phyloP scores from a whole-genome alignment of 2,888 invertebrate species.

The Cacoxenus indagator region DNA sequence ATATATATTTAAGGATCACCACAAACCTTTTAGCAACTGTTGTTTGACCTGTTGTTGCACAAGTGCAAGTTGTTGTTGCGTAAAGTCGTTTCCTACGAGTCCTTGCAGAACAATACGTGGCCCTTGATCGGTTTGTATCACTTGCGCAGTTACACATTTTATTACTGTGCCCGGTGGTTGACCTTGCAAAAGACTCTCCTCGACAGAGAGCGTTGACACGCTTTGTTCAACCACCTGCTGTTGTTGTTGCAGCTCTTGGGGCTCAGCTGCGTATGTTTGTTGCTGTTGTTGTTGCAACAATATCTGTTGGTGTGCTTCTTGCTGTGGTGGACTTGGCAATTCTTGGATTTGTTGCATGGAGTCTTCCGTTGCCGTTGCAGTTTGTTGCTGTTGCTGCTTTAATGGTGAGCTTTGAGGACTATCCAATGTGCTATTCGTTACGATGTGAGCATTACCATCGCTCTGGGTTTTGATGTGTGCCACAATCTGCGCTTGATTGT shows the following conservation, averaged over 20 bases:
- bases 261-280: conserved; percentile 30
- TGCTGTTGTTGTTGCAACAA: conserved; percentile 24
- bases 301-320: conserved; percentile 31
- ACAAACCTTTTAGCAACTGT: conserved; percentile 84
- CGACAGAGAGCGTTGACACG: conserved; percentile 73
- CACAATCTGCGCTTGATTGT: conserved; percentile 84
- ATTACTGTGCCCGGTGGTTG: conserved; percentile 90
- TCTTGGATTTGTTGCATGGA: conserved; percentile 38
- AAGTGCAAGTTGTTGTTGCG: conserved; percentile 83
- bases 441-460: conserved; percentile 70
- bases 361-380: conserved; percentile 36
- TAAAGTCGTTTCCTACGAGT: conserved; percentile 85
- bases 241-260: conserved; percentile 36
- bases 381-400: conserved; percentile 43
- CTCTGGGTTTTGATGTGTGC: conserved; percentile 78
- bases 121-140: conserved; percentile 86
- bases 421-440: conserved; percentile 64
- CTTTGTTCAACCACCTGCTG: too few relatives aligned
- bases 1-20: background rate
- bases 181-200: conserved; percentile 81
- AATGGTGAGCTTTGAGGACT: conserved; percentile 49
- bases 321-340: conserved; percentile 37
- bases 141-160: conserved; percentile 89
- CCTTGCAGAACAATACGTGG: conserved; percentile 90
- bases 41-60: conserved; percentile 93